Evolutionary conservation across 2,888 invertebrate species (phyloP), one percentile per base, ranked within the genome.

Genomic region (Apamea sordens): DNA sequence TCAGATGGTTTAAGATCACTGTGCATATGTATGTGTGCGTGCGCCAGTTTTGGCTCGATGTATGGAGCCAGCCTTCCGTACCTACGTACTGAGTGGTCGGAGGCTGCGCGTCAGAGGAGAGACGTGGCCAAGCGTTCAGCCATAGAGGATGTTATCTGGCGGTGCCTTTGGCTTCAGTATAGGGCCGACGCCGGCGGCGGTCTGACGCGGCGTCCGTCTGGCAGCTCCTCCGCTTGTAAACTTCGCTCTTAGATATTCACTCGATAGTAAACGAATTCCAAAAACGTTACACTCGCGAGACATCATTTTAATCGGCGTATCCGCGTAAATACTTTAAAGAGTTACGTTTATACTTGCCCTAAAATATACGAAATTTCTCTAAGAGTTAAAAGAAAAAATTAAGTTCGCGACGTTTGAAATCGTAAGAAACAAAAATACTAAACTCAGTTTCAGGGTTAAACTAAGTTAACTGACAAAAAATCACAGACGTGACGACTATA

Each of bases 81-180:
- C 61, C n/a, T 68, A 81, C n/a, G 32, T 53, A 61, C 75, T 32
- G n/a, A 76, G 76, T 76, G 76, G 36, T 81, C 80, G 80, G 80
- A 81, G 65, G 72, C 78, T 77, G 82, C 82, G 80, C 82, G 82
- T 80, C 86, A 86, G 84, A 91, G 90, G 90, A 89, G 91, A 90
- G 71, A 59, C n/a, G 71, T 89, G 91, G 92, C 77, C 72, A 91
- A 15, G 71, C 59, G 36, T 71, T 90, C 91, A 68, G 68, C 74
- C 75, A 71, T 74, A 69, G 63, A 80, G 69, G 74, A 86, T 76
- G 78, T 76, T 65, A 77, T 80, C 73, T 80, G 76, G 75, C 95
- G 95, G 92, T 96, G 97, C 97, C 97, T 97, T 97, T 93, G 97
- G 97, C 97, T 96, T 95, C 94, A 94, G 92, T 94, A 92, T 91